Conservation (phyloP, 2,888 invertebrate genomes). For the Melinaea menophilus region DNA sequence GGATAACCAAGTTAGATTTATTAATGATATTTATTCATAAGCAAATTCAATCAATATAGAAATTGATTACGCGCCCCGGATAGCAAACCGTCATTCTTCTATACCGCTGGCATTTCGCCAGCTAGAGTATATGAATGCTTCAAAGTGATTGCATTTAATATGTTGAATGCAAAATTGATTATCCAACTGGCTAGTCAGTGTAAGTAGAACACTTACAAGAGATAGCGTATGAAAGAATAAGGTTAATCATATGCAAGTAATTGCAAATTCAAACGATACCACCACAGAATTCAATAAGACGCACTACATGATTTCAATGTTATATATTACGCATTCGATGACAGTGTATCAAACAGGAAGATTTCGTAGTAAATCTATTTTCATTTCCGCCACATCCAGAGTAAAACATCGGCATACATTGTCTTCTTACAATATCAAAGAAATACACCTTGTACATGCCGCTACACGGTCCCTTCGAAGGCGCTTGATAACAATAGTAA, state of each 20-base stretch:
- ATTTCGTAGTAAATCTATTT: conserved; percentile 52
- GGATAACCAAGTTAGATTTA: conserved; percentile 2
- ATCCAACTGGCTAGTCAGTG: background rate
- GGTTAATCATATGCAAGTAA: no score
- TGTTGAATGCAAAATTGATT: background rate
- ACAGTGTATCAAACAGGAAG: conserved; percentile 51
- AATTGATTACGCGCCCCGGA: conserved; percentile 16
- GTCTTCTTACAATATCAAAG: conserved; percentile 58
- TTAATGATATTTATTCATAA: conserved; percentile 20
- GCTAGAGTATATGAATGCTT: conserved; percentile 7
- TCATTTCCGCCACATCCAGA: conserved; percentile 71
- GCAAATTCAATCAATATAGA: conserved; percentile 16
- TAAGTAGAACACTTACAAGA: background rate
- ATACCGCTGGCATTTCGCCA: conserved; percentile 23
- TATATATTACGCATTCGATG: conserved; percentile 42
- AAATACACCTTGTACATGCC: conserved; percentile 54
- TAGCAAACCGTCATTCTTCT: conserved; percentile 13
- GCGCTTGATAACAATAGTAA: conserved; percentile 66
- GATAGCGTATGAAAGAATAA: background rate
- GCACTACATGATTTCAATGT: conserved; percentile 17
- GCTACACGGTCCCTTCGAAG: conserved; percentile 57
- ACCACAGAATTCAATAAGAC: background rate
- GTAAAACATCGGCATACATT: conserved; percentile 65
- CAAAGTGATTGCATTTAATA: conserved; percentile 6
- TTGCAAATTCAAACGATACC: background rate